phyloP scores from a whole-genome alignment of 35 echinoderm and acorn worm species.

The Heliocidaris erythrogramma region DNA sequence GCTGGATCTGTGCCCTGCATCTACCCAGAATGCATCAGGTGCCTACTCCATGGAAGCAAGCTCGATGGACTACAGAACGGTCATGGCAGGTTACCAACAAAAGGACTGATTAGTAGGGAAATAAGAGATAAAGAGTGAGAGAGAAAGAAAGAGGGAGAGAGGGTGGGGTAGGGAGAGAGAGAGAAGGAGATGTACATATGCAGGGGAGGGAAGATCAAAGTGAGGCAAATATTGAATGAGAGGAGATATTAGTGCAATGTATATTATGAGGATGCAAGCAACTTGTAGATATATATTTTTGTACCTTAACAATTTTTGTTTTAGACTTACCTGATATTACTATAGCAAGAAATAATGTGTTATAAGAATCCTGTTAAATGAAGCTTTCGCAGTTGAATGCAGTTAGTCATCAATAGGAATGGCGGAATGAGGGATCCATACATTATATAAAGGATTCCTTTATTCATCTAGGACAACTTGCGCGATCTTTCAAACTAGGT shows the following conservation, averaged over 20 bases:
- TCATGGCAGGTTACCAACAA: slow-evolving; percentile 61
- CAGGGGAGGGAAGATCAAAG: background rate
- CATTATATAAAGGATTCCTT: background rate
- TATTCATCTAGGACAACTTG: no score
- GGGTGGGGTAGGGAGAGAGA: no score
- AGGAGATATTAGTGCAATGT: background rate
- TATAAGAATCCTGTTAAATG: background rate
- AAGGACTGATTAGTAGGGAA: background rate
- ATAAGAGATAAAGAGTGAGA: background rate
- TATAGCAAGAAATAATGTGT: background rate
- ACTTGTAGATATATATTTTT: background rate
- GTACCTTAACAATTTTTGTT: background rate
- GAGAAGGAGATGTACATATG: no score
- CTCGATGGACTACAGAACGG: slow-evolving; percentile 25
- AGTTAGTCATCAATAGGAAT: background rate
- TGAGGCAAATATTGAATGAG: background rate
- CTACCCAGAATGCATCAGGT: slow-evolving; percentile 49
- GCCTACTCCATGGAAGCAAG: slow-evolving; percentile 53
- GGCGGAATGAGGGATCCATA: background rate
- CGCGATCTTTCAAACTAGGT: no score
- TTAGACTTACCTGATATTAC: background rate
- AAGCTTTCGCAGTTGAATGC: no score
- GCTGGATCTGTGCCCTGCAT: slow-evolving; percentile 75
- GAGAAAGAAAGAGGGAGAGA: background rate
- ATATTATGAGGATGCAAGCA: background rate